phyloP scores from a whole-genome alignment of 1,140 invertebrate genomes.

The Delia radicum region DNA sequence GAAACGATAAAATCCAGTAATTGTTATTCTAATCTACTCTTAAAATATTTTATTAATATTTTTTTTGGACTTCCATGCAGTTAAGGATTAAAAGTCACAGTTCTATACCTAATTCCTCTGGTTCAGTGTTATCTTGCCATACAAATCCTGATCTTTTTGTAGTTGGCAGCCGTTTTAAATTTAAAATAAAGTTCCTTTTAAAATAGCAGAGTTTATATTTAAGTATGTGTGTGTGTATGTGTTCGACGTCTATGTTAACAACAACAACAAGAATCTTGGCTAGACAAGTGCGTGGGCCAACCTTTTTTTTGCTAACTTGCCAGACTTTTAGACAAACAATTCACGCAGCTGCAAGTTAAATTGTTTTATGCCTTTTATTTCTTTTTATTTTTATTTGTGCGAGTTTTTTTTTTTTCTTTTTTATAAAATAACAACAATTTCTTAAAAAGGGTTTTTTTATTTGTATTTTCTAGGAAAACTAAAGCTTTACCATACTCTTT shows the following conservation, averaged over 20 bases:
- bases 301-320: not conserved
- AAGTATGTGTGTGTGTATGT: not conserved
- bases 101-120: not conserved
- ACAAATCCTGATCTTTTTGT: not conserved
- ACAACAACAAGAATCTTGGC: not conserved
- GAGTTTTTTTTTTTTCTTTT: not conserved
- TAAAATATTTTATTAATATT: too few species aligned
- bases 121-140: not conserved
- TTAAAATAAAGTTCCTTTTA: too few species aligned
- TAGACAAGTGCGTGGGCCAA: constrained; percentile 21
- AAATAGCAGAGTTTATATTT: not conserved
- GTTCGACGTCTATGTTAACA: not conserved
- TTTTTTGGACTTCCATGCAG: too few species aligned
- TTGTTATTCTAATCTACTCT: too few species aligned
- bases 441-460: not conserved
- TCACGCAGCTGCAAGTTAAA: constrained; percentile 21
- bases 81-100: not conserved
- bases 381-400: not conserved
- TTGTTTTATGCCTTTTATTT: not conserved
- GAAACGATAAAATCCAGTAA: too few species aligned
- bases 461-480: not conserved
- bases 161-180: not conserved
- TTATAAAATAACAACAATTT: not conserved
- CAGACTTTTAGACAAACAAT: constrained; percentile 14
- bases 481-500: not conserved